Conservation (phyloP, 1,140 invertebrate species). For the Drosophila cardini region DNA sequence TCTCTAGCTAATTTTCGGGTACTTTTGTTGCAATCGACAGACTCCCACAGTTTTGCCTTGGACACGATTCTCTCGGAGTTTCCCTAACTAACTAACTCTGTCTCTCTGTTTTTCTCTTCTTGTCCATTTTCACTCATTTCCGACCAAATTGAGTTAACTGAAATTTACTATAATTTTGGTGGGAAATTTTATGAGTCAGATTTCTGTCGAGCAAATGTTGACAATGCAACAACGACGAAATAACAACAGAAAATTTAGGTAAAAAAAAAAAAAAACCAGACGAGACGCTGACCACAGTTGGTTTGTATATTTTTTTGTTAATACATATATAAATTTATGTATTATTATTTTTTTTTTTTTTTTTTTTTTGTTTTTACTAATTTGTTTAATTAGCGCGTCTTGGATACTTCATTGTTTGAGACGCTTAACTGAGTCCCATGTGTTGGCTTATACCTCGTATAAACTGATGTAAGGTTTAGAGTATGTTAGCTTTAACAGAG, state of each 20-base stretch:
- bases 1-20: constrained; percentile 68
- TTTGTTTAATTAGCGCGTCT: constrained; percentile 76
- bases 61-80: constrained; percentile 7
- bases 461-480: background rate
- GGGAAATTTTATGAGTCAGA: constrained; percentile 82
- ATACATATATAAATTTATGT: background rate
- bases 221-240: constrained; percentile 51
- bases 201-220: constrained; percentile 61
- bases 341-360: constrained; percentile 35
- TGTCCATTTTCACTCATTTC: constrained; percentile 34
- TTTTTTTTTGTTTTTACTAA: constrained; percentile 67
- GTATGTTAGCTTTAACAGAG: background rate
- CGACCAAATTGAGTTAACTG: constrained; percentile 71
- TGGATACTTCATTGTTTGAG: constrained; percentile 58
- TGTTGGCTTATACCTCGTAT: constrained; percentile 21
- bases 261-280: constrained; percentile 54
- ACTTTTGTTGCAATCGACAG: constrained; percentile 73
- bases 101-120: constrained; percentile 11
- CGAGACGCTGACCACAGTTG: constrained; percentile 67
- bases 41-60: constrained; percentile 51
- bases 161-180: constrained; percentile 81
- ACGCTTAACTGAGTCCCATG: constrained; percentile 61
- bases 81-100: constrained; percentile 1
- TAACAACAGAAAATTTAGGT: constrained; percentile 16
- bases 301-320: constrained; percentile 28